Evolutionary conservation across 2,888 invertebrate species (phyloP), one percentile per base, ranked within the genome.

Genomic region (Listrodromus nycthemerus): DNA sequence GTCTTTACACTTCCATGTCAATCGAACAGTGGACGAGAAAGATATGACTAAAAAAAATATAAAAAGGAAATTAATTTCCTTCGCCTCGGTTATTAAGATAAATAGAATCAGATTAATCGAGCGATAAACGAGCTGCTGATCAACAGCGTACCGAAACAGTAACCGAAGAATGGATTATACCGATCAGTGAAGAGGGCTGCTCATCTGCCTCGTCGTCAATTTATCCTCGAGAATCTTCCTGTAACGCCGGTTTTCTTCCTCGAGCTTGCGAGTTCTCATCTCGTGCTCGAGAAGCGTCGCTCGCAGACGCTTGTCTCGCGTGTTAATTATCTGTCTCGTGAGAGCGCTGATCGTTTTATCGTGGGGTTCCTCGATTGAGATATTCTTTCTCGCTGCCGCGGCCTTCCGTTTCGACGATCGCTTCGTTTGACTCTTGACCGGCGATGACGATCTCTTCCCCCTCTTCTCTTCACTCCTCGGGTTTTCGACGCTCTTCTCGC

Each of bases 111-210:
- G 24, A 41, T 24, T 24, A 66, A 13, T 41, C 21, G 41, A 45
- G n/a, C 24, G n/a, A 61, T 16, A 61, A 61, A 4, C 7, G 61
- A 27, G 10, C 10, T 1, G 58, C 13, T 4, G n/a, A 52, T 52
- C 21, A 7, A n/a, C 21, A 55, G 21, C 7, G 33, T 8, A 8
- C 33, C 6, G 33, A 33, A 33, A 7, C 16, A 2, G 58, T 7
- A 50, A 50, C 19, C 7, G 16, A 24, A 24, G 1, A 27, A 27
- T 5, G 5, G 1, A 61, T 73, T 27, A n/a, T n/a, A 27, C 41
- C 24, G 24, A 27, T 87, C 69, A 89, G 71, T 87, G 87, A 63
- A 88, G 82, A 3, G 88, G 89, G 61, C 87, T 88, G 82, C 89
- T 89, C 65, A 87, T 82, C 45, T 86, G 88, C 48, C 87, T 82